Base-by-base conservation (phyloP, 1,140 invertebrate genomes). In the Drosophila rufa region DNA sequence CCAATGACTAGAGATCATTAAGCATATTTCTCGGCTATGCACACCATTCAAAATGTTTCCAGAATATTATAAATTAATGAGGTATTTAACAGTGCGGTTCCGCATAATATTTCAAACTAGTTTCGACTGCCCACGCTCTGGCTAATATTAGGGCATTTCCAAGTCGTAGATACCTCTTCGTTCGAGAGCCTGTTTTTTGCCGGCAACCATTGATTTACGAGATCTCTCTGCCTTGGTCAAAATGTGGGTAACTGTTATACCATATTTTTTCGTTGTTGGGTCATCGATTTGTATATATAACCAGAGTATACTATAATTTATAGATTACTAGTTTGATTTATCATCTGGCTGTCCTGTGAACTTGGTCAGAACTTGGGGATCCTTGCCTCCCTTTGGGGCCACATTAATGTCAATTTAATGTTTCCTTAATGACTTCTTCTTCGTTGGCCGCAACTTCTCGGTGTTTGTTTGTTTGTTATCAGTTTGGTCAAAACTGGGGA, bases 371-470 rank as follows among this genome's bases (percentile, higher is more conserved):
- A 19, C n/a, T 40, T 36, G n/a, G 42, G 40, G 11, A 46, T 42
- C 25, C 33, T 40, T 17, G 51, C 30, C 48, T 47, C 25, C 69
- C 11, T 12, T 38, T 48, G 33, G 62, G 40, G 30, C 57, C 59
- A 85, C 86, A 90, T 91, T 91, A 91, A 91, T 91, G 86, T 91
- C 86, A 91, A 91, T 91, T 91, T 91, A 91, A 91, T 91, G 86
- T 91, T 91, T 91, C 86, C 86, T 86, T 91, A 91, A 91, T 91
- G 86, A 91, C 86, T 86, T 90, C 85, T 90, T 89, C 60, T 75
- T 11, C 33, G 33, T 15, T 33, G 64, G 78, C 55, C 84, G 86
- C 81, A 85, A 90, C 64, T 90, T 90, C 65, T 64, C 74, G 40
- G 45, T 58, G 53, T 50, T 61, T 61, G 67, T 78, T 62, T 76